Evolutionary conservation across 2,797 vertebrate genomes (phyloP), one percentile per base, ranked within the genome.

Genomic region (Lepus townsendii): DNA sequence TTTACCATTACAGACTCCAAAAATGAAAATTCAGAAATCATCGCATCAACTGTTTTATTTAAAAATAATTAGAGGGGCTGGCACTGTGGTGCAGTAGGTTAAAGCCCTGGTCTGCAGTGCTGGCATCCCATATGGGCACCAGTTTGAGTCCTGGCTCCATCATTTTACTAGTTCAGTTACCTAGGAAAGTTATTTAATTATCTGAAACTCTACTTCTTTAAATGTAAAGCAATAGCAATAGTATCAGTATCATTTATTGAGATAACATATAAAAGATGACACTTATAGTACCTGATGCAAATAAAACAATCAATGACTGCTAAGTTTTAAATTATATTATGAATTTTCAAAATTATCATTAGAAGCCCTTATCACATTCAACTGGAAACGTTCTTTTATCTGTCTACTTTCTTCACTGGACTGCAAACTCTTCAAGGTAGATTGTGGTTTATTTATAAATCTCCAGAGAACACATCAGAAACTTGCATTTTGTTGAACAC

Each of bases 401-500:
- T 96, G 8, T 62, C 52, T 93, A 35, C 30, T 19, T 94, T 84
- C 32, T 30, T 13, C 8, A 35, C n/a, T 80, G 66, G 7, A 79
- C 30, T 90, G 3, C 35, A 79, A 89, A 83, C 5, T 66, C 68
- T 73, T 87, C 75, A n/a, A 65, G 78, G 52, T 42, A 82, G 73
- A 72, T 35, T 83, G 7, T 30, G 3, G 24, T 85, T 85, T 95
- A 73, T 73, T 88, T 89, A 68, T 54, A 12, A 68, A 84, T 72
- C 72, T 80, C 26, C 20, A 87, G 30, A 54, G 50, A 96, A 90
- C 1, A 79, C 24, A n/a, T 78, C 62, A 93, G 60, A 60, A 94
- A 94, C 93, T 86, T 88, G n/a, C 65, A 42, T 54, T 83, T 94
- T 60, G 60, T 54, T 93, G 83, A 80, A 82, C 19, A 57, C 14